phyloP scores from a whole-genome alignment of 2,797 vertebrate species.

The Epinephelus coioides region DNA sequence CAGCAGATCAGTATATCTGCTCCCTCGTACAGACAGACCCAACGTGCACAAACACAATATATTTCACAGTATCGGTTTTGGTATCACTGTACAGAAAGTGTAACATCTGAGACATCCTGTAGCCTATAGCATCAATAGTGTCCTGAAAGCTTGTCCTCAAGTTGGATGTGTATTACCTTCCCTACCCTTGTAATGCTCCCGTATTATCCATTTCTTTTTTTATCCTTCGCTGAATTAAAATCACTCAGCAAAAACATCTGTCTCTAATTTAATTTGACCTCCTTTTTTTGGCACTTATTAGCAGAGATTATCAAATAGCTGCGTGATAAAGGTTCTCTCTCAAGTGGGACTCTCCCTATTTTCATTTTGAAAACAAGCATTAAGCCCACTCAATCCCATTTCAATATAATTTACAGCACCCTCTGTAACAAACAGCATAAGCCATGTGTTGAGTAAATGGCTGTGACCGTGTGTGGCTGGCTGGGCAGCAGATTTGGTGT shows the following conservation, averaged over 20 bases:
- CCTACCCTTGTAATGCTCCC: slow-evolving; percentile 16
- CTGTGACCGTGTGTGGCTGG: slow-evolving; percentile 56
- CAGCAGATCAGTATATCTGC: slow-evolving; percentile 14
- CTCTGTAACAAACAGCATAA: slow-evolving; percentile 49
- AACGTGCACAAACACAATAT: slow-evolving; percentile 33
- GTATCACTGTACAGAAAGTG: slow-evolving; percentile 63
- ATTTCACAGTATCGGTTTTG: slow-evolving; percentile 53
- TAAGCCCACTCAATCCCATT: slow-evolving; percentile 60
- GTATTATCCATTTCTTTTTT: not conserved
- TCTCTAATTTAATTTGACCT: slow-evolving; percentile 41
- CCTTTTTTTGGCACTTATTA: slow-evolving; percentile 27
- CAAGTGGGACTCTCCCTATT: slow-evolving; percentile 46
- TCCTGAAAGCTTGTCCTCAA: slow-evolving; percentile 45
- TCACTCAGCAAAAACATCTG: slow-evolving; percentile 15
- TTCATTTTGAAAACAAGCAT: slow-evolving; percentile 51
- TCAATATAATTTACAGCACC: slow-evolving; percentile 51
- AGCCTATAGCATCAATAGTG: slow-evolving; percentile 49
- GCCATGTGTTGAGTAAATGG: slow-evolving; percentile 56
- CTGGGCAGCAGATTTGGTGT: slow-evolving; percentile 60
- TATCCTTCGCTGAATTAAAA: slow-evolving; percentile 10
- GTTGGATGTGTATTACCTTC: slow-evolving; percentile 22
- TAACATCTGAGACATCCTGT: slow-evolving; percentile 71
- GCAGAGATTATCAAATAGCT: slow-evolving; percentile 27
- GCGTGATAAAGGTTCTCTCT: slow-evolving; percentile 38
- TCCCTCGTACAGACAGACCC: slow-evolving; percentile 33